A percentile compares a stretch with the other conserved stretches of the same genome.
Conservation (phyloP, 2,113 vertebrate species). For the Dipodomys spectabilis region DNA sequence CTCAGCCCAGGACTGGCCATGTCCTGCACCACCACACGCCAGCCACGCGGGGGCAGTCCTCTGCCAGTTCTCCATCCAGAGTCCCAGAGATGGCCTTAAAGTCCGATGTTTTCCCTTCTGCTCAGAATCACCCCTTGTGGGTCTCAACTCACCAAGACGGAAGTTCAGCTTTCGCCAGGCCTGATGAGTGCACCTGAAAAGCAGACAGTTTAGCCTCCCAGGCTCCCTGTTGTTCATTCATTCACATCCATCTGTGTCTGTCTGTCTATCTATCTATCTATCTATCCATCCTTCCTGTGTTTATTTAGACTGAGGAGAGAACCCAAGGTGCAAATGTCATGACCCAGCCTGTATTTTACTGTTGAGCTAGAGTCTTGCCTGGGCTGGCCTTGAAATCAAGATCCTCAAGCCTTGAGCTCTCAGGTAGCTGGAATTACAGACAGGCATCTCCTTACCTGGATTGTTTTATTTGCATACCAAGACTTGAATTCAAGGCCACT, state of each 20-base stretch:
- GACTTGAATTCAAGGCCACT: too few relatives aligned
- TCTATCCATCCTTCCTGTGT: too few relatives aligned
- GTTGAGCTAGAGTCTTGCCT: too few relatives aligned
- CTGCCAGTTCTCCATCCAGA: background rate
- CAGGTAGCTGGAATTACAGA: too few relatives aligned
- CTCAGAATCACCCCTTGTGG: background rate
- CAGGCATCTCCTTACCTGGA: too few relatives aligned
- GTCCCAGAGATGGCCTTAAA: rapidly evolving
- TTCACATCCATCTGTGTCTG: background rate
- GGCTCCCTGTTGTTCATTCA: background rate
- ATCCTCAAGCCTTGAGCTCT: too few relatives aligned
- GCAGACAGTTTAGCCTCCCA: background rate
- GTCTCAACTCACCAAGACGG: background rate
- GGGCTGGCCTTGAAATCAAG: too few relatives aligned
- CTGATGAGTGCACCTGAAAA: background rate
- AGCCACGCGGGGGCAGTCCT: background rate
- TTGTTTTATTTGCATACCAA: background rate
- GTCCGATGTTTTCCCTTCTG: too few relatives aligned
- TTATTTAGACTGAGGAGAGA: too few relatives aligned
- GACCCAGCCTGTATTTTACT: too few relatives aligned
- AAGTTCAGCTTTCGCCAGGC: background rate
- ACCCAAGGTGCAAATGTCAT: too few relatives aligned
- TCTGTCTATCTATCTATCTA: too few relatives aligned
- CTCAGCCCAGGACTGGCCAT: rapidly evolving
- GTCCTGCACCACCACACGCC: background rate